Evolutionary conservation across 2,888 invertebrate species (phyloP), one percentile per base, ranked within the genome.

Genomic region (Homarus gammarus): DNA sequence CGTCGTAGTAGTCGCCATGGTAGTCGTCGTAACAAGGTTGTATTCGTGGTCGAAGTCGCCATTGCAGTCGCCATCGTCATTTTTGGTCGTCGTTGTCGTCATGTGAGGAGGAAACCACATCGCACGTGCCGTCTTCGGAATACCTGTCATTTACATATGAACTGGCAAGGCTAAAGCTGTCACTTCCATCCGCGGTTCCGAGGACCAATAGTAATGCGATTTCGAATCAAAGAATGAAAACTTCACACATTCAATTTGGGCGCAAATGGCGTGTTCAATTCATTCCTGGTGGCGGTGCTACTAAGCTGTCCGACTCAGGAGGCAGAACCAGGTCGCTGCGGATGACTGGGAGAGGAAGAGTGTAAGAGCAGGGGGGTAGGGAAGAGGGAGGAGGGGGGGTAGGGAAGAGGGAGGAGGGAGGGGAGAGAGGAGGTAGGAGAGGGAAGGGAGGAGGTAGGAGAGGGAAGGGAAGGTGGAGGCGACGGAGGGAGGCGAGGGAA

Each of bases 201-300:
- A 27, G 31, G 64, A 64, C 64, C 27, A 8, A 64, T 64, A 64
- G 64, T 64, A 64, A 64, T 64, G 64, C 64, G 64, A 64, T 64
- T 64, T 64, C 18, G 31, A 64, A 64, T 64, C 64, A 64, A 27
- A 64, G 64, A 64, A 64, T 64, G 64, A 64, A 64, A 64, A 64
- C 64, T 64, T 64, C 64, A 22, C 64, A 64, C 64, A 64, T 64
- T 64, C 64, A 64, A 64, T 64, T 64, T 64, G 64, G 64, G 64
- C 15, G 64, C 27, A 64, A 64, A 64, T 64, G 64, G 64, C 12
- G 64, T 27, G 27, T 27, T 64, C 64, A 64, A 22, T 64, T 64
- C 6, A 22, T 64, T n/a, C 6, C 64, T 64, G 27, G 64, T 27
- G 64, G 56, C 5, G 15, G 3, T 22, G 3, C 44, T 27, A 22